Percentiles rank a stretch among this genome's conserved stretches.
Conservation (phyloP, 2,113 vertebrate species). For the Melanostigma gelatinosum region DNA sequence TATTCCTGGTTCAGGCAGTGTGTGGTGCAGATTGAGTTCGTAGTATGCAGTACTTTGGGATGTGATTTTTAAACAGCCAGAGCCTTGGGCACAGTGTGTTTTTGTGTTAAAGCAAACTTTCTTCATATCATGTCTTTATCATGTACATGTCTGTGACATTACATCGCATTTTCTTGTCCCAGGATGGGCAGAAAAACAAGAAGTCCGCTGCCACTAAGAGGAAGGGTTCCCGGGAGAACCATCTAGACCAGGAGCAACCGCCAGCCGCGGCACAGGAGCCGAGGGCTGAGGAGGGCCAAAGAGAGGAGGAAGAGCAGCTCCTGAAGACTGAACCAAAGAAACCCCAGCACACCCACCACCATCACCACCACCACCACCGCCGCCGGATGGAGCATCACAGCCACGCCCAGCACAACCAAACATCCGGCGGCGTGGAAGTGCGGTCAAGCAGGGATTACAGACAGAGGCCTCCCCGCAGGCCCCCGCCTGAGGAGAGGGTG, state of each 20-base stretch:
- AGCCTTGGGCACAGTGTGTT: not conserved
- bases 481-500: constrained; percentile 50
- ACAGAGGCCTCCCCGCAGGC: constrained; percentile 78
- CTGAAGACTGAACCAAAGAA: constrained; percentile 86
- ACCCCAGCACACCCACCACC: constrained; percentile 86
- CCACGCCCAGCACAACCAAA: constrained; percentile 82
- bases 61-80: not conserved
- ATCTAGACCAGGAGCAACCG: constrained; percentile 61
- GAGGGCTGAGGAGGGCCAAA: constrained; percentile 59
- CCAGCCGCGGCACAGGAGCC: constrained; percentile 63
- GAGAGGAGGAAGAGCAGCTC: constrained; percentile 79
- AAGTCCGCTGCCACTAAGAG: constrained; percentile 83
- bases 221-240: constrained; percentile 82
- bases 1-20: not conserved
- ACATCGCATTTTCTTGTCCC: constrained; percentile 44
- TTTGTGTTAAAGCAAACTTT: not conserved
- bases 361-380: constrained; percentile 86
- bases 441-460: constrained; percentile 87
- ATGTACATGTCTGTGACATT: not conserved
- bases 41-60: not conserved
- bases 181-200: constrained; percentile 89
- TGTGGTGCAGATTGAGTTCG: no score
- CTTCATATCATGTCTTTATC: not conserved
- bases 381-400: constrained; percentile 83
- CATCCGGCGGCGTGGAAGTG: constrained; percentile 84